Percentiles rank a stretch among this genome's conserved stretches.
Conservation (phyloP, 2,113 vertebrate genomes). For the Malurus elegans region DNA sequence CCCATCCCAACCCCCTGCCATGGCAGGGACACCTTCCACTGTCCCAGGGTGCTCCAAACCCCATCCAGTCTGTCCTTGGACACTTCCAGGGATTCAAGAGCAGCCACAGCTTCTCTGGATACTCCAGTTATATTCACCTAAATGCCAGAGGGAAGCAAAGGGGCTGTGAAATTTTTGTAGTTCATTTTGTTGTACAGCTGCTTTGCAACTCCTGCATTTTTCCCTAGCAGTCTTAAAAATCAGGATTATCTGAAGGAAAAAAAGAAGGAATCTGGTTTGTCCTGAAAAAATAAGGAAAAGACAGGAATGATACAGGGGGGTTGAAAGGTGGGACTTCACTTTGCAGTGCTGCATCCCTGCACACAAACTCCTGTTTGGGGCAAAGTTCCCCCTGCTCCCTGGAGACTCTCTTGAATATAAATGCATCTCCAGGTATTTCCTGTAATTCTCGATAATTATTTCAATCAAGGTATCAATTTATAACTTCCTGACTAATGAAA, state of each 20-base stretch:
- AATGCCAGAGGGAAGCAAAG: neutral
- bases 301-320: neutral
- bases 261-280: neutral
- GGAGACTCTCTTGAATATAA: conserved; percentile 16
- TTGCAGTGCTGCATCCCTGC: neutral
- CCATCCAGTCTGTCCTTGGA: accelerated
- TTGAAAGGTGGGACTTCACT: neutral
- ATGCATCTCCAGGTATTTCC: conserved; percentile 37
- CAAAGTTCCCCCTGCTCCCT: neutral
- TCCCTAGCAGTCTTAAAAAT: neutral
- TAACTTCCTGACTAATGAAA: conserved; percentile 57
- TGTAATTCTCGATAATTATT: conserved; percentile 62
- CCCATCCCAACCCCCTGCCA: neutral
- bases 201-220: neutral
- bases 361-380: neutral
- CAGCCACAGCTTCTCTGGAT: neutral
- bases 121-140: neutral
- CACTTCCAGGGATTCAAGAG: neutral
- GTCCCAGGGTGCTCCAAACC: accelerated
- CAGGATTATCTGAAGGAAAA: neutral
- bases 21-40: neutral
- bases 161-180: neutral
- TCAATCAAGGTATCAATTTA: conserved; percentile 60
- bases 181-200: neutral
- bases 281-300: neutral